Evolutionary conservation across 2,797 vertebrate genomes (phyloP).

Genomic region (Orientallactaga sibirica): DNA sequence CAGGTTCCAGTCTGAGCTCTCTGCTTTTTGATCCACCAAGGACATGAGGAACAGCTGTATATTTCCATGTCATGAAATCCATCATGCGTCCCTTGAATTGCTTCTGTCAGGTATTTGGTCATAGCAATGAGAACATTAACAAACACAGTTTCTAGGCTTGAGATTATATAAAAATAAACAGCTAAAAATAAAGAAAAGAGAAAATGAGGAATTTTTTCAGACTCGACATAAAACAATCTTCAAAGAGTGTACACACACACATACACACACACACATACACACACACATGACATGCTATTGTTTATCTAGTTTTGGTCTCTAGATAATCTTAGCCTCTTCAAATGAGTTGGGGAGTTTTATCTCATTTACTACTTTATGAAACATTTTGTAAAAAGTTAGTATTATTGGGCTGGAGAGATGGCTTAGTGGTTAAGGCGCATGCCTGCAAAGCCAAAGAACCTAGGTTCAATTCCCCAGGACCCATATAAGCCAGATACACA

Average conservation of each 20-base stretch:
- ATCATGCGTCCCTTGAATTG: background rate
- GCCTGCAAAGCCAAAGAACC: no score
- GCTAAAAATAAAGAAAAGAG: conserved; percentile 1
- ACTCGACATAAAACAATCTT: conserved; percentile 20
- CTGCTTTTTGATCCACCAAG: background rate
- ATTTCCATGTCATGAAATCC: background rate
- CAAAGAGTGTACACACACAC: background rate
- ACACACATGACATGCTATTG: background rate
- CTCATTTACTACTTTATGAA: conserved; percentile 1
- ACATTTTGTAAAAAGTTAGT: background rate
- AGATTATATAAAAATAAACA: conserved; percentile 24
- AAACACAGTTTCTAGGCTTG: background rate
- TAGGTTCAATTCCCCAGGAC: no score
- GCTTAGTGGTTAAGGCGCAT: no score
- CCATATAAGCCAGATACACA: no score
- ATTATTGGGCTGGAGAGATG: background rate
- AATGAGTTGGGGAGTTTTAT: background rate
- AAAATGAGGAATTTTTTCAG: conserved; percentile 10
- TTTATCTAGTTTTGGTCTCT: background rate
- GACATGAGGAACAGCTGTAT: background rate
- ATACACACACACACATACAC: background rate
- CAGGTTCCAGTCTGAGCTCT: background rate
- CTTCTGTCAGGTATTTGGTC: background rate
- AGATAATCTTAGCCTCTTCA: background rate
- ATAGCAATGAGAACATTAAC: background rate